Percentiles rank a stretch among this genome's conserved stretches.
phyloP scores from a whole-genome alignment of 2,113 vertebrate species.

The Cebidichthys violaceus region DNA sequence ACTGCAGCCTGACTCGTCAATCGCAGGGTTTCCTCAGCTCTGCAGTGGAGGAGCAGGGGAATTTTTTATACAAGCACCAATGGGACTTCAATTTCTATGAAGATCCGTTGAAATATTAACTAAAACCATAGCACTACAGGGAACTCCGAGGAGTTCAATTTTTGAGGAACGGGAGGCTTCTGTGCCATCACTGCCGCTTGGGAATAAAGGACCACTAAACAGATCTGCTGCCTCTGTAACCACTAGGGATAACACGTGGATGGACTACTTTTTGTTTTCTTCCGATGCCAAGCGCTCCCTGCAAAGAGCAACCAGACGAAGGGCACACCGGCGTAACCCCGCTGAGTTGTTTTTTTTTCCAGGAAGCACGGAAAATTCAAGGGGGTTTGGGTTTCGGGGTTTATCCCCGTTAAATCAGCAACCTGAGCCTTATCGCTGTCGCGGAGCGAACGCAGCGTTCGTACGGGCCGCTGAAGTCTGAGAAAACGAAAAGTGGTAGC shows the following conservation, averaged over 20 bases:
- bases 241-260: constrained; percentile 46
- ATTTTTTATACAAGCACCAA: constrained; percentile 19
- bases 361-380: neutral
- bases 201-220: constrained; percentile 58
- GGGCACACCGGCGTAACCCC: neutral
- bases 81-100: constrained; percentile 42
- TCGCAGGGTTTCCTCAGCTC: constrained; percentile 36
- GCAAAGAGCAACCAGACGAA: neutral
- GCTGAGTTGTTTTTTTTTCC: neutral
- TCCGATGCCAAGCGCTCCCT: constrained; percentile 33
- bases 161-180: constrained; percentile 27
- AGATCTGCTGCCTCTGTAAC: constrained; percentile 53
- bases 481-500: constrained; percentile 10
- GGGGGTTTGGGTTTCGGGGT: neutral
- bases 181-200: constrained; percentile 67
- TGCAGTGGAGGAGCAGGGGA: constrained; percentile 66
- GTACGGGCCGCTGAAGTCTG: neutral
- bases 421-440: constrained; percentile 34
- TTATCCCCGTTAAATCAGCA: neutral
- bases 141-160: neutral
- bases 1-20: neutral
- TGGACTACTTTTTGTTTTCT: constrained; percentile 31
- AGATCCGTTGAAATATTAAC: constrained; percentile 19
- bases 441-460: neutral
- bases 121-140: neutral